Evolutionary conservation across 2,888 invertebrate genomes (phyloP).

Genomic region (Pyrrhia umbra): DNA sequence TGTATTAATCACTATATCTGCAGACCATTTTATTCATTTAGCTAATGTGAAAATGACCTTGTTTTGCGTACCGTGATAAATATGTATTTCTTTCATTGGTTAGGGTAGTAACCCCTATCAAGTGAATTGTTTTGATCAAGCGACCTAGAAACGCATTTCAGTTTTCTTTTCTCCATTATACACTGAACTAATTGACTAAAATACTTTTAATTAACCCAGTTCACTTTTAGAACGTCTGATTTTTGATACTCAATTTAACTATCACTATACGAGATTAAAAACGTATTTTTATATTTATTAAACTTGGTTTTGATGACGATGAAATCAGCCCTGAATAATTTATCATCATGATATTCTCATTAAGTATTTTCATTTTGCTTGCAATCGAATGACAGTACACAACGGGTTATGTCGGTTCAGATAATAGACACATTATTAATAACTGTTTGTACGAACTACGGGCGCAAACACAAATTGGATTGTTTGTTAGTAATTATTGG

Average conservation of each 20-base stretch:
- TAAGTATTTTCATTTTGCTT: constrained; percentile 17
- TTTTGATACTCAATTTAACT: neutral
- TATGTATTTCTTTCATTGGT: too few relatives aligned
- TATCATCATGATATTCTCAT: neutral
- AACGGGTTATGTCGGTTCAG: constrained; percentile 24
- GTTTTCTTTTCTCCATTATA: too few relatives aligned
- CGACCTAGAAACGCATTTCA: too few relatives aligned
- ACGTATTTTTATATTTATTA: neutral
- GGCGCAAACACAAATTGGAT: constrained; percentile 16
- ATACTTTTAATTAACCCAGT: too few relatives aligned
- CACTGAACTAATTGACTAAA: too few relatives aligned
- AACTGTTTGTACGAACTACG: constrained; percentile 13
- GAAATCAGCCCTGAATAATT: neutral
- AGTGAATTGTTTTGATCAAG: too few relatives aligned
- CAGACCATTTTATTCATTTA: too few relatives aligned
- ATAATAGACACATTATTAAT: constrained; percentile 48
- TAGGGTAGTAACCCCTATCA: too few relatives aligned
- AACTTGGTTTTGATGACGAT: neutral
- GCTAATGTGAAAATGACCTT: too few relatives aligned
- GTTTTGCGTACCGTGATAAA: too few relatives aligned
- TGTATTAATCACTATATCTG: too few relatives aligned
- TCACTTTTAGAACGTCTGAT: too few relatives aligned
- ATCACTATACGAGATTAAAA: neutral
- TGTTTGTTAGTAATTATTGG: constrained; percentile 27
- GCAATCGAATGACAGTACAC: constrained; percentile 17